phyloP scores from a whole-genome alignment of 2,888 invertebrate genomes.

The Folsomia candida region DNA sequence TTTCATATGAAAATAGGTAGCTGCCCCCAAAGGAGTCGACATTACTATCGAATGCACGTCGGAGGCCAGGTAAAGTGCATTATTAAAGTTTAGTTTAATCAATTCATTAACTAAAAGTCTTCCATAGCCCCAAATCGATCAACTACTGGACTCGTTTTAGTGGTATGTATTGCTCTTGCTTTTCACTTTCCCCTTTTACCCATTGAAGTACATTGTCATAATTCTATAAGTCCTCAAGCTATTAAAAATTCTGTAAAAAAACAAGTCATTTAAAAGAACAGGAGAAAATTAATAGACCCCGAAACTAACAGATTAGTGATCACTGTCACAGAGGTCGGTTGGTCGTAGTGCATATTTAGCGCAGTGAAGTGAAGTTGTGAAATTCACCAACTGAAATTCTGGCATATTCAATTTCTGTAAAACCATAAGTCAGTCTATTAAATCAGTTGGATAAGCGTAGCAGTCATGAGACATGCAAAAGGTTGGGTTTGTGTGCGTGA shows the following conservation, averaged over 20 bases:
- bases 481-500: conserved; percentile 49
- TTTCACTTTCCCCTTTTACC: no score
- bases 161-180: conserved; percentile 18
- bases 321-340: no score
- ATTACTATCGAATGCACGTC: conserved; percentile 82
- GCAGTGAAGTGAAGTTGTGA: no score
- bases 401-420: no score
- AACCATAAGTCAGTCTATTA: not conserved
- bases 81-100: conserved; percentile 53
- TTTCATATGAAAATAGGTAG: conserved; percentile 60
- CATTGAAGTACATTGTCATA: no score
- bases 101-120: not conserved
- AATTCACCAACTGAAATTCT: not conserved
- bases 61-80: conserved; percentile 88
- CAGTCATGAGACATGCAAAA: conserved; percentile 42
- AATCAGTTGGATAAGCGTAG: conserved; percentile 6
- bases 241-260: no score
- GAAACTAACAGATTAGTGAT: no score
- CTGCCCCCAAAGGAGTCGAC: conserved; percentile 79
- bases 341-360: no score
- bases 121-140: conserved; percentile 82
- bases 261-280: no score
- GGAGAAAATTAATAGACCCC: no score
- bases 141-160: conserved; percentile 57
- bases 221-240: no score